Evolutionary conservation across 2,888 invertebrate genomes (phyloP).

Genomic region (Epinotia demarniana): DNA sequence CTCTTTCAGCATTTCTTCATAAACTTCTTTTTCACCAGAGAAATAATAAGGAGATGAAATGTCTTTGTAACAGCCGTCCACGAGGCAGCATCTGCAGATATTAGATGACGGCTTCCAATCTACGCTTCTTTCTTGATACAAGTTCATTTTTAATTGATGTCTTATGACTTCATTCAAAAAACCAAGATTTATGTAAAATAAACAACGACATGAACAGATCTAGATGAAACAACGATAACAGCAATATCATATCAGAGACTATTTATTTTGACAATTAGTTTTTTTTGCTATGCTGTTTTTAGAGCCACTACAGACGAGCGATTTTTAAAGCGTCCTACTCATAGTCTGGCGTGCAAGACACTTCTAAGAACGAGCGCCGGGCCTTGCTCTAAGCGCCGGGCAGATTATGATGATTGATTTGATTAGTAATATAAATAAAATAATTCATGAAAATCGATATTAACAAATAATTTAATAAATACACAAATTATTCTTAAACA

Average conservation of each 20-base stretch:
- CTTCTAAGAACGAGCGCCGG: too few species aligned
- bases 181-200: not conserved
- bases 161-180: constrained; percentile 9
- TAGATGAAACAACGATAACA: not conserved
- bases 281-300: not conserved
- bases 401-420: too few species aligned
- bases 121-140: not conserved
- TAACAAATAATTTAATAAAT: not conserved
- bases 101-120: constrained; percentile 40
- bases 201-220: too few species aligned
- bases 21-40: constrained; percentile 56
- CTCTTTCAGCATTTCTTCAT: constrained; percentile 57
- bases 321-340: not conserved
- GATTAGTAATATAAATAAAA: too few species aligned
- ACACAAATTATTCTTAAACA: not conserved
- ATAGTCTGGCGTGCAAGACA: too few species aligned
- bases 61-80: constrained; percentile 53
- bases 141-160: constrained; percentile 19
- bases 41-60: constrained; percentile 54
- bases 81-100: constrained; percentile 64
- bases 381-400: too few species aligned
- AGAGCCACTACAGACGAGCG: constrained; percentile 3
- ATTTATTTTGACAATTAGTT: constrained; percentile 23
- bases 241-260: not conserved
- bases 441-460: not conserved